phyloP scores from a whole-genome alignment of 2,888 invertebrate species.

The Nowickia ferox region DNA sequence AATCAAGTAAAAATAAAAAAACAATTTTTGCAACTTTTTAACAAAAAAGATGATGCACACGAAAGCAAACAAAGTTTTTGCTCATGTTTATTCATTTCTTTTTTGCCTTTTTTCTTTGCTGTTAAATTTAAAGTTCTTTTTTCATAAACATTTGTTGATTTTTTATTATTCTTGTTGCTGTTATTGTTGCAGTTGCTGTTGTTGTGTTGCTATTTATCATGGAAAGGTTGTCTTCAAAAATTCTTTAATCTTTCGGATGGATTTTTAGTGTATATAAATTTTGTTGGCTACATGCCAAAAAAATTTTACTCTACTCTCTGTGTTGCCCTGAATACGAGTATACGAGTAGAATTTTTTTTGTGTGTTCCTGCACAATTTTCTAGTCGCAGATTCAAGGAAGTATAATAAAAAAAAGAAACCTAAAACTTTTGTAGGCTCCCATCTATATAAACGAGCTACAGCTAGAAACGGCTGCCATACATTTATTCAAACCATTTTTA shows the following conservation, averaged over 20 bases:
- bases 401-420: slow-evolving; percentile 29
- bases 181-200: slow-evolving; percentile 33
- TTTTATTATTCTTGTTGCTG: slow-evolving; percentile 19
- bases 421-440: slow-evolving; percentile 48
- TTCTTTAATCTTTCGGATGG: slow-evolving; percentile 71
- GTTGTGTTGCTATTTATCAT: slow-evolving; percentile 59
- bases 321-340: slow-evolving; percentile 68
- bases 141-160: not conserved
- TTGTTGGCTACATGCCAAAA: slow-evolving; percentile 73
- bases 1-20: slow-evolving; percentile 40
- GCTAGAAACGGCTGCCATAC: slow-evolving; percentile 40
- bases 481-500: slow-evolving; percentile 50
- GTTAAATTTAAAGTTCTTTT: slow-evolving; percentile 48
- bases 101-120: slow-evolving; percentile 35
- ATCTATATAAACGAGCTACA: not conserved
- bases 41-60: slow-evolving; percentile 61
- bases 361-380: slow-evolving; percentile 7
- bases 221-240: slow-evolving; percentile 70
- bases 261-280: slow-evolving; percentile 70
- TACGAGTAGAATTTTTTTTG: slow-evolving; percentile 25
- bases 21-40: slow-evolving; percentile 61
- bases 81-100: not conserved
- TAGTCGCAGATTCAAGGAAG: slow-evolving; percentile 43
- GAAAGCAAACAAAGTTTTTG: slow-evolving; percentile 61
- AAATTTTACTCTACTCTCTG: slow-evolving; percentile 62